Evolutionary conservation across 37 sponge, comb jelly and placozoan species (phyloP), one percentile per base, ranked within the genome.

Genomic region (Mnemiopsis leidyi): DNA sequence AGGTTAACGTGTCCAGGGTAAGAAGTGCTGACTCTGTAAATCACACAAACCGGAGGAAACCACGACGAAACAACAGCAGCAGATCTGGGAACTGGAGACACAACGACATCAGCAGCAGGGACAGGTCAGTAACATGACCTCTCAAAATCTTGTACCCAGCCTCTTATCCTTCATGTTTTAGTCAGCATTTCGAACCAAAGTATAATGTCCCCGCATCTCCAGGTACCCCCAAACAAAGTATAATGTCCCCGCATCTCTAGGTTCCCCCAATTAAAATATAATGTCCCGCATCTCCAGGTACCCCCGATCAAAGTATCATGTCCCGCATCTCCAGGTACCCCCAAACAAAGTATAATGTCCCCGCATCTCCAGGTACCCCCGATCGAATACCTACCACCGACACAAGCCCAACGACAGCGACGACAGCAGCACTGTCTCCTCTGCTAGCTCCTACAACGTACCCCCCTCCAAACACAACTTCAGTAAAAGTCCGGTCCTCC

Each of bases 391-490:
- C 36, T 29, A 79, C 21, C 29, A 16, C 37, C 35, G 82, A 16
- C 82, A 79, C 82, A 79, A 79, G 29, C 23, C 36, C 36, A 79
- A 79, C 82, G 82, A 79, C 82, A 79, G 82, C 21, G 82, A 79
- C 37, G 82, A 35, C 35, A 79, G 82, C 37, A 79, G 82, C 29
- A 79, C 82, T 23, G 82, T 79, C 2, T 79, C 82, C 82, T 79
- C 82, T 16, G 82, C 82, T 13, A 79, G 82, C 37, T 79, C 82
- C 82, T 79, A 36, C 82, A 79, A 79, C 21, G 23, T 35, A 7
- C 82, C 82, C 32, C 21, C 37, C 20, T 13, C 30, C 0, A 79
- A 69, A 25, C 73, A 69, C 2, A 3, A 20, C 28, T 25, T 25
- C 73, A 69, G n/a, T 3, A 25, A 69, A 3, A 69, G 29, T 21